Evolutionary conservation across 2,797 vertebrate genomes (phyloP).

Genomic region (Pipistrellus pipistrellus): DNA sequence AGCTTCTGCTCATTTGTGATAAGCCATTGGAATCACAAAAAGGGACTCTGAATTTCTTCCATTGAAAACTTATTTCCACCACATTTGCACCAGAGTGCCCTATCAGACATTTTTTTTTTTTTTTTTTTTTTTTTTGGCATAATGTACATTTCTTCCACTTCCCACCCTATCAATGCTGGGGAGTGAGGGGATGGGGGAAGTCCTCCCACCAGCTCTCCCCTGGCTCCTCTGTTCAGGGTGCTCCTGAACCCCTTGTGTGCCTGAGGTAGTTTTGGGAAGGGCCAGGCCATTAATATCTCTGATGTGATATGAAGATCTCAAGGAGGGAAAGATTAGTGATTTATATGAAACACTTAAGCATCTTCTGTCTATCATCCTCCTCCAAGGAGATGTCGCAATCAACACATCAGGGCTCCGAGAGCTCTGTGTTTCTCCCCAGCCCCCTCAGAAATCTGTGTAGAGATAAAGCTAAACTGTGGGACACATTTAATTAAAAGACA

Average conservation of each 20-base stretch:
- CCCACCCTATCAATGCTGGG: slow-evolving; percentile 68
- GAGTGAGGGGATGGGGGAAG: slow-evolving; percentile 16
- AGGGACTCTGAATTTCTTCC: slow-evolving; percentile 52
- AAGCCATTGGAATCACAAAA: background rate
- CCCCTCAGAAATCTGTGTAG: slow-evolving; percentile 60
- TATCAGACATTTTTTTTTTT: slow-evolving; percentile 72
- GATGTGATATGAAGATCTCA: slow-evolving; percentile 71
- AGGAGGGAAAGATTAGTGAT: slow-evolving; percentile 73
- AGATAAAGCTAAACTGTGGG: slow-evolving; percentile 70
- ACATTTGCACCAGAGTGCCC: slow-evolving; percentile 64
- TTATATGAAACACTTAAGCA: slow-evolving; percentile 58
- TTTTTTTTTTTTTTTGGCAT: slow-evolving; percentile 68
- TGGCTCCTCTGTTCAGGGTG: slow-evolving; percentile 59
- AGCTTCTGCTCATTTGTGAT: slow-evolving; percentile 51
- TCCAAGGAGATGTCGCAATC: slow-evolving; percentile 56
- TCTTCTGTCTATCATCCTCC: slow-evolving; percentile 56
- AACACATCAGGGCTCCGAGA: slow-evolving; percentile 50
- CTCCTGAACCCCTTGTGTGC: slow-evolving; percentile 48
- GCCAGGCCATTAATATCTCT: slow-evolving; percentile 55
- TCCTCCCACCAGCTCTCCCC: slow-evolving; percentile 68
- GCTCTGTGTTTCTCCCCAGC: slow-evolving; percentile 4
- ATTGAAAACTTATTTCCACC: slow-evolving; percentile 3
- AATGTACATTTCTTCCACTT: slow-evolving; percentile 78
- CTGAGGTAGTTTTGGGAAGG: background rate
- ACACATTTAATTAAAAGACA: slow-evolving; percentile 81